Evolutionary conservation across 2,797 vertebrate species (phyloP), one percentile per base, ranked within the genome.

Genomic region (Anguilla obscura): DNA sequence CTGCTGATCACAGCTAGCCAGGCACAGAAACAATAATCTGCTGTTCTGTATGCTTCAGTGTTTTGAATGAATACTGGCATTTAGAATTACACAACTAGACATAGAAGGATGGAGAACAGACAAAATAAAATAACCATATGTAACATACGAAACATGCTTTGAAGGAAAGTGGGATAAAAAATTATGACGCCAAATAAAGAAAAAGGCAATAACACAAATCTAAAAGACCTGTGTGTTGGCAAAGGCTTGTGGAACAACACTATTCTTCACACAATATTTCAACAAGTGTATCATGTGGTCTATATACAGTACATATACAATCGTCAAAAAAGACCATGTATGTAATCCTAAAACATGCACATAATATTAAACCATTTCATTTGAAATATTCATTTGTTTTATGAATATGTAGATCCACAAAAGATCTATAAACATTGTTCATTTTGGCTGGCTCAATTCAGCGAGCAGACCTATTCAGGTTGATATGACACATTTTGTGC

Each of bases 301-400:
- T 96, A 97, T 97, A 96, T 96, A 97, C 96, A 97, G 86, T 95
- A 93, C 94, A 96, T 96, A 94, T 96, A 96, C 95, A 96, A 91
- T 89, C 92, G 94, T 96, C 94, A 93, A 95, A 95, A 96, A 95
- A 93, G 92, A 96, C 93, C 93, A 94, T 91, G 91, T 94, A 93
- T 93, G 93, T 93, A 91, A 92, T 93, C 91, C 91, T 48, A 93
- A 94, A 94, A 96, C 96, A 95, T 94, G 94, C 95, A 95, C 89
- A 93, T 93, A 94, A 87, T 86, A 85, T 87, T 92, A 96, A 92
- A 94, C 91, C 91, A 96, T 96, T 96, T 96, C 95, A 95, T 95
- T 94, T 94, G 94, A 96, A 96, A 96, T 96, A 96, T 96, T 92
- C 88, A 93, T 92, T 92, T 87, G 91, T 90, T 93, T 92, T 92